These are phyloP conservation scores for Drosophila suzukii DNA, from an alignment of 1,140 invertebrate genomes.

Conservation along the genomic window DNA sequence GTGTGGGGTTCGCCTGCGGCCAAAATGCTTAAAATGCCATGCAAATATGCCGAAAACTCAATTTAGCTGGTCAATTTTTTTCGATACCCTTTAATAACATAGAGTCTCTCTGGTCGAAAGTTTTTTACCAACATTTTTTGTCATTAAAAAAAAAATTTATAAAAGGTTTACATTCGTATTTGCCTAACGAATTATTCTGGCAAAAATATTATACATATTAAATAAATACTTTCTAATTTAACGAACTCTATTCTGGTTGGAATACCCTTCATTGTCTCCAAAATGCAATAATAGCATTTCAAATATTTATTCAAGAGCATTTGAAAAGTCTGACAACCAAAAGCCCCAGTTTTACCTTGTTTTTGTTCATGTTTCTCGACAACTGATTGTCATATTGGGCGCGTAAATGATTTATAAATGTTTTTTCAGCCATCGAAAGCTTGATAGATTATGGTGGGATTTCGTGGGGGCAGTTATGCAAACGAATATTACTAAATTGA, in stretches of 20 bases:
- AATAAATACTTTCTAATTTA: too few relatives aligned
- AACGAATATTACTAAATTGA: slow-evolving; percentile 12
- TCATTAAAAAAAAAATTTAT: neutral
- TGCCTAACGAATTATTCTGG: too few relatives aligned
- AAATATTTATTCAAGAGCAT: slow-evolving; percentile 3
- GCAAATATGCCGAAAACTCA: slow-evolving; percentile 31
- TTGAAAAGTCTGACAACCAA: too few relatives aligned
- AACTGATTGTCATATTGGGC: slow-evolving; percentile 46
- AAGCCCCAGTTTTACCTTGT: neutral
- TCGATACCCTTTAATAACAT: neutral
- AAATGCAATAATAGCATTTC: neutral
- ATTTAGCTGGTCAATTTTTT: slow-evolving; percentile 19
- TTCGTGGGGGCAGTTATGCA: slow-evolving; percentile 19
- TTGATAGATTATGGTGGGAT: slow-evolving; percentile 39
- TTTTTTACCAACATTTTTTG: neutral
- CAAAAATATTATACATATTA: too few relatives aligned
- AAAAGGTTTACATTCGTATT: too few relatives aligned
- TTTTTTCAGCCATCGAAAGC: slow-evolving; percentile 38
- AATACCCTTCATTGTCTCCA: neutral
- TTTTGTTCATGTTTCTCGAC: slow-evolving; percentile 22
- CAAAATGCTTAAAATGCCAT: slow-evolving; percentile 25
- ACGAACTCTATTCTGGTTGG: too few relatives aligned
- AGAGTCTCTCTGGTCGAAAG: neutral
- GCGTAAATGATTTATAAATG: slow-evolving; percentile 62
- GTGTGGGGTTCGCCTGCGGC: neutral